Evolutionary conservation across 2,888 invertebrate genomes (phyloP).

Genomic region (Agriopis marginaria): DNA sequence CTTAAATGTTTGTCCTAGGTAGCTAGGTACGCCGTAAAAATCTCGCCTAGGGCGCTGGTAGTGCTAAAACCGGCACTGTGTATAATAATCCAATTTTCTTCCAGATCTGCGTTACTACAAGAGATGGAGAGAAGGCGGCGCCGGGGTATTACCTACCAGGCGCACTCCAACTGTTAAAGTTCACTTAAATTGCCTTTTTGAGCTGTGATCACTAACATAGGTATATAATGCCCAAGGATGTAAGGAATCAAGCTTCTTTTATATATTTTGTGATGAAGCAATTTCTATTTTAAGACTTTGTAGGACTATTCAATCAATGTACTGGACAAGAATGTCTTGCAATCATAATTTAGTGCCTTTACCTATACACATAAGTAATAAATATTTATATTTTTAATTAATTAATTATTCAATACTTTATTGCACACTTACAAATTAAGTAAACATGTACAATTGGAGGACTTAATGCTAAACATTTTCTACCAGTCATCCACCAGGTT

Average conservation of each 20-base stretch:
- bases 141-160: conserved; percentile 70
- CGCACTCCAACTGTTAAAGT: conserved; percentile 75
- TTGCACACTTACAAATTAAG: too few relatives aligned
- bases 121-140: conserved; percentile 89
- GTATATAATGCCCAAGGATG: conserved; percentile 44
- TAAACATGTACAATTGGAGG: too few relatives aligned
- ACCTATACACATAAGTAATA: conserved; percentile 31
- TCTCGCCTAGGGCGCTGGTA: too few relatives aligned
- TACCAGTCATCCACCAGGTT: too few relatives aligned
- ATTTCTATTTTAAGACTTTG: conserved; percentile 37
- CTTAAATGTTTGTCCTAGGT: too few relatives aligned
- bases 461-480: too few relatives aligned
- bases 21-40: too few relatives aligned
- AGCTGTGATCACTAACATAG: conserved; percentile 73
- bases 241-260: conserved; percentile 38
- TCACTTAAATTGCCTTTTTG: conserved; percentile 65
- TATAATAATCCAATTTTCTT: conserved; percentile 47
- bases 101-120: conserved; percentile 91
- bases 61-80: too few relatives aligned
- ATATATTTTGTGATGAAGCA: conserved; percentile 35
- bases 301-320: conserved; percentile 34
- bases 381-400: conserved; percentile 48
- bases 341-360: conserved; percentile 40
- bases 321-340: conserved; percentile 30
- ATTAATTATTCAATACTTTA: too few relatives aligned